These are phyloP conservation scores for Lasioglossum pauxillum DNA, from an alignment of 2,888 invertebrate species.

Conservation along the genomic window DNA sequence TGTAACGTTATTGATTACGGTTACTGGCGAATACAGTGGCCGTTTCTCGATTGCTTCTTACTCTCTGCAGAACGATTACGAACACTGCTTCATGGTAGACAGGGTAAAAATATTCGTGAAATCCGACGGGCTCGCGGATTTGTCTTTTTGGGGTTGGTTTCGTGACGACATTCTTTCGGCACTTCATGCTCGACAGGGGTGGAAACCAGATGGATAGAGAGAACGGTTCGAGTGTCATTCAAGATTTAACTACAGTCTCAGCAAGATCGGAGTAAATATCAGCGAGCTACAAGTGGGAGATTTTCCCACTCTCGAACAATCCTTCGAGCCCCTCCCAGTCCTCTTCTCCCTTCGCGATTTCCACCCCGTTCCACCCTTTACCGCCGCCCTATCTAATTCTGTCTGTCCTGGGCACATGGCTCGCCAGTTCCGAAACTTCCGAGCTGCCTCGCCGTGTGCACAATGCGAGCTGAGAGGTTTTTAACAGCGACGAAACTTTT, in stretches of 20 bases:
- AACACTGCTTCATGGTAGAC: neutral
- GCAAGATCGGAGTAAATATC: slow-evolving; percentile 80
- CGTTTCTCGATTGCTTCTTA: neutral
- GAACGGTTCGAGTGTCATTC: slow-evolving; percentile 73
- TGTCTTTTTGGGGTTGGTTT: slow-evolving; percentile 19
- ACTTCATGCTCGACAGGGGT: slow-evolving; percentile 27
- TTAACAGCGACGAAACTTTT: slow-evolving; percentile 69
- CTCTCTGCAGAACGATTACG: neutral
- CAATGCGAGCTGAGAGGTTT: slow-evolving; percentile 74
- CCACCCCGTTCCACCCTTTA: slow-evolving; percentile 41
- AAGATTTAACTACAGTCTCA: slow-evolving; percentile 77
- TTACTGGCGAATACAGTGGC: neutral
- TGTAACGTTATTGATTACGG: slow-evolving; percentile 16
- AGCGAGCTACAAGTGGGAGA: slow-evolving; percentile 83
- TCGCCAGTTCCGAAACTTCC: slow-evolving; percentile 74
- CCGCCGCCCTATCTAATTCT: slow-evolving; percentile 41
- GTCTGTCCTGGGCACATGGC: slow-evolving; percentile 47
- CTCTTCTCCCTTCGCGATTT: slow-evolving; percentile 52
- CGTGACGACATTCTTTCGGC: slow-evolving; percentile 44
- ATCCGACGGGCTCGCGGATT: slow-evolving; percentile 2
- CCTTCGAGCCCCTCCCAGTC: slow-evolving; percentile 49
- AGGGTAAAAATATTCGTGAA: neutral
- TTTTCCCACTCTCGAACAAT: slow-evolving; percentile 75
- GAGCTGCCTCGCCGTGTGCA: slow-evolving; percentile 69
- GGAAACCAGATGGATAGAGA: slow-evolving; percentile 54